Conservation (phyloP, 2,797 vertebrate genomes). For the Betta splendens region DNA sequence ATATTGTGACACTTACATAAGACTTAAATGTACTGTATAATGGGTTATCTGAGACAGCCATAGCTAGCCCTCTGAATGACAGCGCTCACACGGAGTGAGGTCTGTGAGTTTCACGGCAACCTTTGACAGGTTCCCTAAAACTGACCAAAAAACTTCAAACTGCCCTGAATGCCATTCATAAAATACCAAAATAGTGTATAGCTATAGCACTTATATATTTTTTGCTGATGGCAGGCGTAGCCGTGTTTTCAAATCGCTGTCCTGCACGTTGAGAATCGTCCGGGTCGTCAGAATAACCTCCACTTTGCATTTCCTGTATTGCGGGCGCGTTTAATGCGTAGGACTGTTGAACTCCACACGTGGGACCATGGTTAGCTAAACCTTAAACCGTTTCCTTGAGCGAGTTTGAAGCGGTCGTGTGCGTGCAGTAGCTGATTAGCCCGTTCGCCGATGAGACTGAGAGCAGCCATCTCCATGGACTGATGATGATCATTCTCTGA, state of each 20-base stretch:
- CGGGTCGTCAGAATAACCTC: conserved; percentile 54
- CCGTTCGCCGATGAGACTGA: conserved; percentile 63
- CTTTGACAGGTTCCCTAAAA: conserved; percentile 77
- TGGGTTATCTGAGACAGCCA: conserved; percentile 79
- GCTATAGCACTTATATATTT: conserved; percentile 68
- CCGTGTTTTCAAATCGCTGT: conserved; percentile 55
- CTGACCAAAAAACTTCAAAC: conserved; percentile 81
- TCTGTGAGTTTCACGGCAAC: conserved; percentile 70
- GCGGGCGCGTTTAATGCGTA: conserved; percentile 70
- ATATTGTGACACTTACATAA: conserved; percentile 78
- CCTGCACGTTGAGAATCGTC: conserved; percentile 56
- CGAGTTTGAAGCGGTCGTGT: conserved; percentile 53
- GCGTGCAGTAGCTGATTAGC: conserved; percentile 62
- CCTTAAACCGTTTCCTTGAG: conserved; percentile 57
- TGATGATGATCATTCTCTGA: conserved; percentile 75
- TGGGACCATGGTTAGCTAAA: conserved; percentile 61
- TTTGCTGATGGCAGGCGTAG: conserved; percentile 63
- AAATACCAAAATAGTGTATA: conserved; percentile 76
- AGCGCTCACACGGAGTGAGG: conserved; percentile 64
- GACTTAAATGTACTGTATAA: conserved; percentile 81
- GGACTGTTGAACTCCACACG: conserved; percentile 75
- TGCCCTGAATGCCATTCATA: conserved; percentile 80
- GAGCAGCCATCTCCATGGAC: conserved; percentile 67
- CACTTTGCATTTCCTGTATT: conserved; percentile 67
- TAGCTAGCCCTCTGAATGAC: conserved; percentile 77